Evolutionary conservation across 1,140 invertebrate genomes (phyloP).

Genomic region (Amyelois transitella): DNA sequence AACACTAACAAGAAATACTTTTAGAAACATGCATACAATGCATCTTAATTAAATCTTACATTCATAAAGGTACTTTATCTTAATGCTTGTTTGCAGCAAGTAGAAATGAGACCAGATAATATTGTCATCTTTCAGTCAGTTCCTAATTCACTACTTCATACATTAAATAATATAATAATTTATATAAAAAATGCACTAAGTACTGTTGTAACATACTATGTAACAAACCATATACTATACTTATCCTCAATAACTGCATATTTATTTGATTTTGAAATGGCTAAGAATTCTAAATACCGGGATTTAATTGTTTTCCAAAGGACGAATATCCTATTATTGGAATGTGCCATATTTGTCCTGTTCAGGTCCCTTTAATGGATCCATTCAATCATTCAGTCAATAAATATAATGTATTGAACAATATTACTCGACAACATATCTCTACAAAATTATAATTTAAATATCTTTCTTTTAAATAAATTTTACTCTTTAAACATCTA

Average conservation of each 20-base stretch:
- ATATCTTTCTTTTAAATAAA: conserved; percentile 8
- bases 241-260: neutral
- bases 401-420: conserved; percentile 7
- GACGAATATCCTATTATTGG: neutral
- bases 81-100: conserved; percentile 27
- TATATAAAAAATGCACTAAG: conserved; percentile 32
- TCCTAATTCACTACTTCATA: conserved; percentile 44
- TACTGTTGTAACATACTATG: conserved; percentile 26
- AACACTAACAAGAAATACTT: conserved; percentile 51
- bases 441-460: conserved; percentile 10
- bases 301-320: conserved; percentile 12
- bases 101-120: conserved; percentile 57
- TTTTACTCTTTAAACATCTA: neutral
- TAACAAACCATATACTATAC: conserved; percentile 4
- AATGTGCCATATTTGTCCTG: neutral
- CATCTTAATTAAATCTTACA: conserved; percentile 6
- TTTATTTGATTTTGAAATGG: too few relatives aligned
- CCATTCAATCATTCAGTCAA: conserved; percentile 3
- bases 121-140: conserved; percentile 65
- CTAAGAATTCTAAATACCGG: conserved; percentile 15
- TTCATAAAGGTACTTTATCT: neutral
- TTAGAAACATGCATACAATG: conserved; percentile 32
- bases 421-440: conserved; percentile 1
- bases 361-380: neutral
- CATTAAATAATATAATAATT: conserved; percentile 4